Conservation (phyloP, 37 sponge, comb jelly and placozoan genomes). For the Bolinopsis microptera region DNA sequence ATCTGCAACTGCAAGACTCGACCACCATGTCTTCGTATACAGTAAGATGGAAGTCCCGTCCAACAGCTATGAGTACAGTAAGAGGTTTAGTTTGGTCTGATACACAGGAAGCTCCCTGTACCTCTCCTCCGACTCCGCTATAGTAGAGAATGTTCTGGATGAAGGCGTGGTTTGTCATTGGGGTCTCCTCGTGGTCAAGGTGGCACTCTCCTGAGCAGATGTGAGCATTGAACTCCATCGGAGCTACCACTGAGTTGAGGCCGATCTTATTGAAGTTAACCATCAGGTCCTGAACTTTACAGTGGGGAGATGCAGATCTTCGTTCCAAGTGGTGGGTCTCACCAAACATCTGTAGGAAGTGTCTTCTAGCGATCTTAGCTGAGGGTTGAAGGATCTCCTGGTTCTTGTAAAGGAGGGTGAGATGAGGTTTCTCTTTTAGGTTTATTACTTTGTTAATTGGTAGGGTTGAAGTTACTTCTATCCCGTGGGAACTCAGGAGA, state of each 20-base stretch:
- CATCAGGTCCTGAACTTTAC: too few species aligned
- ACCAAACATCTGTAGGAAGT: too few species aligned
- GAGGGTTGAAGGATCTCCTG: too few species aligned
- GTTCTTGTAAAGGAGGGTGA: too few species aligned
- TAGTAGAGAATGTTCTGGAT: neutral
- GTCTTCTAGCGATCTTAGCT: too few species aligned
- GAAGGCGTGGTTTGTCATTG: constrained; percentile 14
- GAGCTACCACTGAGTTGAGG: neutral
- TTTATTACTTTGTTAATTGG: too few species aligned
- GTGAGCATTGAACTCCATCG: neutral
- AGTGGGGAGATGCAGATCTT: too few species aligned
- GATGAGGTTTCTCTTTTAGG: too few species aligned
- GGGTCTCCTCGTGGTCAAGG: constrained; percentile 6
- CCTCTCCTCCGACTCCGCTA: neutral
- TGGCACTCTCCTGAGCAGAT: neutral
- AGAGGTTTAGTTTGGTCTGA: neutral
- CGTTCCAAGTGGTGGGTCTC: too few species aligned
- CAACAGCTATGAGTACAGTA: neutral
- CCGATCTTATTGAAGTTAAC: neutral
- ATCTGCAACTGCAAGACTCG: constrained; percentile 8
- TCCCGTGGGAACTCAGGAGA: too few species aligned
- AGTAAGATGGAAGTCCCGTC: constrained; percentile 12
- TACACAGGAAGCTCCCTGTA: neutral
- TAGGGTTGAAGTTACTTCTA: too few species aligned
- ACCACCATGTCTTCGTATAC: constrained; percentile 10